Evolutionary conservation across 1,140 invertebrate genomes (phyloP), one percentile per base, ranked within the genome.

Genomic region (Euwallacea similis): DNA sequence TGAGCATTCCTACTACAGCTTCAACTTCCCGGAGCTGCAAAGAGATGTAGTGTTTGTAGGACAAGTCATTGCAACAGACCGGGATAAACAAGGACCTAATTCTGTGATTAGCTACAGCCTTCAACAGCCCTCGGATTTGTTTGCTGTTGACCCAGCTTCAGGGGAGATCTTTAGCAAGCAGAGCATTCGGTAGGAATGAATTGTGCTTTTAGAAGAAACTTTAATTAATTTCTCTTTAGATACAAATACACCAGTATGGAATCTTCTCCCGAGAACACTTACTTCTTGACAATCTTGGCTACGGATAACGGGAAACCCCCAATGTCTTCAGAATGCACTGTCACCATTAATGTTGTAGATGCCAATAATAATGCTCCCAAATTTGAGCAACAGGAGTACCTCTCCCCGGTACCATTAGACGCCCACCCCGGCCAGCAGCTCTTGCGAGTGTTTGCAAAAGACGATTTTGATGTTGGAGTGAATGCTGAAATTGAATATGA

Each of bases 301-400:
- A 94, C 90, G 0, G 95, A 97, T 79, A 94, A 95, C 79, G 96
- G 96, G 0, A 96, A 95, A 79, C 96, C 96, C 13, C 93, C 94
- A 0, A 87, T 96, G 85, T 93, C 92, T 9, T 92, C 92, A 2
- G 90, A 93, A 84, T 90, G 90, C 76, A 82, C 91, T 8, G 90
- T 97, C 0, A 89, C 89, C 21, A 89, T 97, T n/a, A 95, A 92
- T 78, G 89, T 97, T 0, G 91, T 97, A 0, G 92, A 96, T 81
- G 91, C 93, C 0, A 96, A 97, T 78, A 96, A 96, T 76, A 93
- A 95, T 78, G 86, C 92, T 15, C 95, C 95, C 0, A 88, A 86
- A 76, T 97, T 97, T 79, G 87, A 89, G 66, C 82, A 90, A 43
- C 80, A 84, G 21, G 86, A 88, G 74, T 95, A 93, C 76, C 85